Conservation (phyloP, 2,888 invertebrate genomes). For the Lithophane ornitopus region DNA sequence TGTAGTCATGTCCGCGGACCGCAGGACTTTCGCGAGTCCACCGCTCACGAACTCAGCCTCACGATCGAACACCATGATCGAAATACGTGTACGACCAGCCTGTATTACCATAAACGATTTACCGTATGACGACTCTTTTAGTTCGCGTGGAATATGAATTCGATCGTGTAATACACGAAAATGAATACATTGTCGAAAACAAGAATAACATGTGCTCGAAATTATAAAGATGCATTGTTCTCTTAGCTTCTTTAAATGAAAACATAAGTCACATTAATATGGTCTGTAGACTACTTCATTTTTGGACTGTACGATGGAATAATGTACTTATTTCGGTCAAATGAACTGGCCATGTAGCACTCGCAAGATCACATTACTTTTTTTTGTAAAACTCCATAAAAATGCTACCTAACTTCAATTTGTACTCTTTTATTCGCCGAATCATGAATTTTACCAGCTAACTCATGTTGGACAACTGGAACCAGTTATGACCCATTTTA, state of each 20-base stretch:
- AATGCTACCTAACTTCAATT: background rate
- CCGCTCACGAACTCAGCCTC: constrained; percentile 84
- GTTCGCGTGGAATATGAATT: constrained; percentile 86
- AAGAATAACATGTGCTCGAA: constrained; percentile 77
- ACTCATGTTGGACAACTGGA: background rate
- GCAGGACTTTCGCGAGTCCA: constrained; percentile 76
- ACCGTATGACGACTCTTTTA: constrained; percentile 87
- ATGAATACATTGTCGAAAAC: constrained; percentile 82
- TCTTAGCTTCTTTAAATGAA: constrained; percentile 70
- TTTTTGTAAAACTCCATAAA: background rate
- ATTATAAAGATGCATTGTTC: constrained; percentile 78
- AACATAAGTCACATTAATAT: constrained; percentile 44
- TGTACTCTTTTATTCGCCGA: constrained; percentile 3
- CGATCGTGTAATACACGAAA: constrained; percentile 83
- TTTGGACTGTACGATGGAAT: too few species aligned
- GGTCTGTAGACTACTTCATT: constrained; percentile 30
- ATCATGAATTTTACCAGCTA: background rate
- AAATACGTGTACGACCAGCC: constrained; percentile 82
- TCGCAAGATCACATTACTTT: constrained; percentile 11
- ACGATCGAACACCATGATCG: constrained; percentile 88
- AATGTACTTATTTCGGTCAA: constrained; percentile 34
- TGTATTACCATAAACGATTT: constrained; percentile 87
- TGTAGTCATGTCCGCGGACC: constrained; percentile 76
- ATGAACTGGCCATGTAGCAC: constrained; percentile 11
- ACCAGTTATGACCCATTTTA: constrained; percentile 54